Evolutionary conservation across 2,888 invertebrate species (phyloP), one percentile per base, ranked within the genome.

Genomic region (Acleris literana): DNA sequence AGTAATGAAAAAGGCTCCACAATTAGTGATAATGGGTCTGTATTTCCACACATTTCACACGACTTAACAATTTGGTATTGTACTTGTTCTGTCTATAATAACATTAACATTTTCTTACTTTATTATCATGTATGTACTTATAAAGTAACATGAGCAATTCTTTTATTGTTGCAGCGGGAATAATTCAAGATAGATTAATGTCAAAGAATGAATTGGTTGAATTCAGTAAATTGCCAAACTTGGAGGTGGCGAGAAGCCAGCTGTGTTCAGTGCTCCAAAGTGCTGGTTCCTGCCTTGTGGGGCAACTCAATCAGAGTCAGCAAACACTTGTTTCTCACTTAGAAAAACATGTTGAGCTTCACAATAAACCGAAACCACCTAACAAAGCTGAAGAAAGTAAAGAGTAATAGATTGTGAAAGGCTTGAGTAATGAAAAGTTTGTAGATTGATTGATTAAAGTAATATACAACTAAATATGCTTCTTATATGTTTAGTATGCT

Each of bases 221-320:
- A 72, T 96, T 94, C 74, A 95, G 95, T 64, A 86, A 93, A 76
- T 88, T 96, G 78, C 94, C 95, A 0, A 94, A 94, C 78, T 80
- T 97, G 56, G 94, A 94, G 74, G 87, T 93, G 20, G 94, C 95
- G 0, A 94, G 95, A 78, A 94, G 95, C 63, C 94, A 94, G 74
- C 87, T 97, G 58, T 96, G 96, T 68, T 94, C 95, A 59, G 93
- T 95, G 0, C 88, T 97, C 1, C 94, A 95, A 72, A 94, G 92
- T 79, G 94, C 94, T 5, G 96, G 94, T 9, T 93, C 93, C 44
- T 92, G 93, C 71, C 78, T 97, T 56, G 95, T 95, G 22, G 89
- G 90, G 61, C 94, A 96, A 76, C 87, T 97, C 43, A 95, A 94
- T 75, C 93, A 94, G 64, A 95, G 95, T 81, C 97, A 96, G 79